Conservation (phyloP, 2,113 vertebrate species). For the Lamprotornis superbus region DNA sequence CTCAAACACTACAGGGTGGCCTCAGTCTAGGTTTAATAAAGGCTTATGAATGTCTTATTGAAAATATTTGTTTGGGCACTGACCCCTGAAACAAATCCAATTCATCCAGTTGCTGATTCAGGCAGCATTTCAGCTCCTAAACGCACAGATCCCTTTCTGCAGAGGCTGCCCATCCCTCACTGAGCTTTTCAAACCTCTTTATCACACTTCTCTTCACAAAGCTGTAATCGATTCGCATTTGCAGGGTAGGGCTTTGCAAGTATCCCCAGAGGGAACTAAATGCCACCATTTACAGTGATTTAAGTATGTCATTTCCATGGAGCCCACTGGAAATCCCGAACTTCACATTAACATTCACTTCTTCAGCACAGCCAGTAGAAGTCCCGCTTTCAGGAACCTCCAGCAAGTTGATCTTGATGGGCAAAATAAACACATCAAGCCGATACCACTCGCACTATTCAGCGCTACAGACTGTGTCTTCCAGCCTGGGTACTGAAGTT, state of each 20-base stretch:
- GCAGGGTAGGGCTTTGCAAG: not conserved
- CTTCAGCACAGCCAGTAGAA: not conserved
- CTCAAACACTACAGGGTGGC: not conserved
- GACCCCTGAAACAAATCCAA: not conserved
- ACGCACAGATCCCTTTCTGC: not conserved
- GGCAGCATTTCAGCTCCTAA: not conserved
- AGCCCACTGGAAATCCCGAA: not conserved
- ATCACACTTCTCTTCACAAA: not conserved
- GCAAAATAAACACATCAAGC: not conserved
- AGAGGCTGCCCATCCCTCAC: not conserved
- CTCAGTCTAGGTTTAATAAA: not conserved
- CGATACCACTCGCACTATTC: fast-evolving
- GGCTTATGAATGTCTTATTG: not conserved
- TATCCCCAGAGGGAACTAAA: not conserved
- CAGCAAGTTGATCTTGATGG: not conserved
- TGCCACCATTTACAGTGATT: not conserved
- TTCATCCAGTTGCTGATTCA: not conserved
- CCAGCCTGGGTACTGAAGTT: not conserved
- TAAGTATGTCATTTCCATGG: not conserved
- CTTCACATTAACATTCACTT: not conserved
- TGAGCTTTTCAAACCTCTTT: not conserved
- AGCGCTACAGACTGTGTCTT: not conserved
- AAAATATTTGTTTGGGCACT: constrained; percentile 31
- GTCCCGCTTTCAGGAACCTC: not conserved
- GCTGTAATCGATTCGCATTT: not conserved